phyloP scores from a whole-genome alignment of 2,113 vertebrate genomes.

The Amphiprion ocellaris region DNA sequence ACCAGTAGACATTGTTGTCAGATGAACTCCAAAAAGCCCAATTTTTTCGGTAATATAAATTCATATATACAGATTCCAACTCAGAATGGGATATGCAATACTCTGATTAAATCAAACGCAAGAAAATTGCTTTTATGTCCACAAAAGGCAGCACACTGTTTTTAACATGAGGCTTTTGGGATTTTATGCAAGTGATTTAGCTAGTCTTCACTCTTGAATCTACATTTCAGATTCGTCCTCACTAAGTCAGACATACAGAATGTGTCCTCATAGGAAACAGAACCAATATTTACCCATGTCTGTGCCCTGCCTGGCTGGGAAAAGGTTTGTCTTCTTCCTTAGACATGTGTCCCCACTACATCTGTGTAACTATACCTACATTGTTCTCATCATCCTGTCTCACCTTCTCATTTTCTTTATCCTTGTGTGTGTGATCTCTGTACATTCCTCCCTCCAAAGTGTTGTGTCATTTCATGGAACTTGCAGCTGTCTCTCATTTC shows the following conservation, averaged over 20 bases:
- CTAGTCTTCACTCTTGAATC: too few relatives aligned
- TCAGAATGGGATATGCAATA: neutral
- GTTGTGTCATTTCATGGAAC: conserved; percentile 3
- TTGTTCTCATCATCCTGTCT: conserved; percentile 10
- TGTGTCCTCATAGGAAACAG: neutral
- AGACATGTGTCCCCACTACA: neutral
- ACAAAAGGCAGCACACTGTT: neutral
- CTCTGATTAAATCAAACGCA: neutral
- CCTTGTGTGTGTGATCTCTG: neutral
- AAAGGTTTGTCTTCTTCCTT: neutral
- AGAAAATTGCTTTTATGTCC: neutral
- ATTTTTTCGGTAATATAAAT: neutral
- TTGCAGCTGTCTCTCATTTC: neutral
- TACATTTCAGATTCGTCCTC: neutral
- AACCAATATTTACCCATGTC: neutral
- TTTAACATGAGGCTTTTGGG: neutral
- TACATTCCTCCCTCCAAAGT: conserved; percentile 2
- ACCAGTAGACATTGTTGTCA: conserved; percentile 35
- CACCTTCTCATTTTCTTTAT: conserved; percentile 11
- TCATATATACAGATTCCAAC: neutral
- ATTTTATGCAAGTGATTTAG: neutral
- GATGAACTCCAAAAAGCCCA: conserved; percentile 10
- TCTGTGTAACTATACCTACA: neutral
- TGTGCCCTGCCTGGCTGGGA: neutral
- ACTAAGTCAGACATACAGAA: neutral